Conservation (phyloP, 2,113 vertebrate genomes). For the Gulo gulo region DNA sequence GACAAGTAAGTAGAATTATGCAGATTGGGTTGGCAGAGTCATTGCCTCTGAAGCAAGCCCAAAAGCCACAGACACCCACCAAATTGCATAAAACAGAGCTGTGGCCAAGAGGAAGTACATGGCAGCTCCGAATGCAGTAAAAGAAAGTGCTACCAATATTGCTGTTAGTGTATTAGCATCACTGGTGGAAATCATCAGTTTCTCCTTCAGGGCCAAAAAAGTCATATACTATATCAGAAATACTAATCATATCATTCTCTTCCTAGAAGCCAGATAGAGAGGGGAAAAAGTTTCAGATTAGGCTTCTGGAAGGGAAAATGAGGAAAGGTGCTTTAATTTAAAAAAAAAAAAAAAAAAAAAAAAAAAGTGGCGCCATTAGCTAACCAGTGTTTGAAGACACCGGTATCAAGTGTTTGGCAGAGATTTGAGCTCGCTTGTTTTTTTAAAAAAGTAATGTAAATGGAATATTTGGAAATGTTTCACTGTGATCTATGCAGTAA, state of each 20-base stretch:
- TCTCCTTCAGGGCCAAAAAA: background rate
- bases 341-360: background rate
- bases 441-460: background rate
- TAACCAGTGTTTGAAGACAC: background rate
- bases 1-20: constrained; percentile 30
- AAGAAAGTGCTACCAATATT: background rate
- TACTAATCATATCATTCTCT: background rate
- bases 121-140: background rate
- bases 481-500: background rate
- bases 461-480: background rate
- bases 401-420: background rate
- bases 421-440: background rate
- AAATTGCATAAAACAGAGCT: background rate
- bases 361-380: background rate
- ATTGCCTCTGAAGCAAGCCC: background rate
- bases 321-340: background rate
- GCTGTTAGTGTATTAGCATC: background rate
- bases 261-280: background rate
- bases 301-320: too few species aligned
- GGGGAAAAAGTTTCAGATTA: background rate
- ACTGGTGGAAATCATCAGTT: background rate
- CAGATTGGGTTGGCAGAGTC: background rate
- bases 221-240: background rate
- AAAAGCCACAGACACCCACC: background rate
- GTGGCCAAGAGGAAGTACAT: background rate